A percentile compares a stretch with the other conserved stretches of the same genome.
These are phyloP conservation scores for Gymnodraco acuticeps DNA, from an alignment of 2,797 vertebrate genomes.

Conservation along the genomic window DNA sequence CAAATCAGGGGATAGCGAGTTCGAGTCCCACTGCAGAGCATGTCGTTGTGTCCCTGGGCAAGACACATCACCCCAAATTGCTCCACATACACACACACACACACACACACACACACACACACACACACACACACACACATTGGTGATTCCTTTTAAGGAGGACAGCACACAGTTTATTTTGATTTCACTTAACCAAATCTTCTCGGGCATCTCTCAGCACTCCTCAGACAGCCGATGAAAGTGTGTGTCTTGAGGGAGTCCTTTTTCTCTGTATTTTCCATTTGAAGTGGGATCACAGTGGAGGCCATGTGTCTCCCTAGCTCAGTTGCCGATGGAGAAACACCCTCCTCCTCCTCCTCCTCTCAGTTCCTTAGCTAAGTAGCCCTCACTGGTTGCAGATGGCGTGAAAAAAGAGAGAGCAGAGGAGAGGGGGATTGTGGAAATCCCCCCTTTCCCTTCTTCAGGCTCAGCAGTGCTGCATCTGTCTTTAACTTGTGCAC, in stretches of 20 bases:
- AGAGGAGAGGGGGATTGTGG: constrained; percentile 42
- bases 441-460: constrained; percentile 70
- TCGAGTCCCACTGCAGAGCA: too few relatives aligned
- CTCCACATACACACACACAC: too few relatives aligned
- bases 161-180: constrained; percentile 72
- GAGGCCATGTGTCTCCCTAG: constrained; percentile 61
- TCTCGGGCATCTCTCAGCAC: constrained; percentile 65
- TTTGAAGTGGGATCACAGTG: constrained; percentile 73
- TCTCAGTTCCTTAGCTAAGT: constrained; percentile 38
- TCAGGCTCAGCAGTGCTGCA: constrained; percentile 38
- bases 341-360: constrained; percentile 29
- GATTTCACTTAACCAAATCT: constrained; percentile 67
- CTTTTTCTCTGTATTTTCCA: constrained; percentile 58
- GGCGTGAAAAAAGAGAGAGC: constrained; percentile 33
- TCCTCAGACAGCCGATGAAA: constrained; percentile 64
- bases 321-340: constrained; percentile 64
- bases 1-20: too few relatives aligned
- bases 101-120: constrained; percentile 1
- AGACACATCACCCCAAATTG: too few relatives aligned
- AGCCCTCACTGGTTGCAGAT: constrained; percentile 53
- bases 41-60: too few relatives aligned
- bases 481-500: constrained; percentile 42
- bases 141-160: constrained; percentile 50
- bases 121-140: constrained; percentile 6
- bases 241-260: constrained; percentile 61